Conservation (phyloP, 2,888 invertebrate species). For the Lumbricus terrestris region DNA sequence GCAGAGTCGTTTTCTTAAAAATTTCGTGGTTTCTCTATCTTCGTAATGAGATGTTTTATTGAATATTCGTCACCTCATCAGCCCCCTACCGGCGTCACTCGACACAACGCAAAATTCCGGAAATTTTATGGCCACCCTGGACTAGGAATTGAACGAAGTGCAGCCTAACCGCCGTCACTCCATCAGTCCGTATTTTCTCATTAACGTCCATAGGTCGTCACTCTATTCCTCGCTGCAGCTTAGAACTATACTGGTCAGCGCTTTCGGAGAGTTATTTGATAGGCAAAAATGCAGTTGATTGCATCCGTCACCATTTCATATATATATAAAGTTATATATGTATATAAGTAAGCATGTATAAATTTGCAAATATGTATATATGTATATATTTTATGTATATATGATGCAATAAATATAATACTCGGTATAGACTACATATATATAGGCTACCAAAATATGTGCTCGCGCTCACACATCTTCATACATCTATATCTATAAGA, state of each 20-base stretch:
- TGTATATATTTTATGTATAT: too few species aligned
- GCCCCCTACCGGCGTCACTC: neutral
- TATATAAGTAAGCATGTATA: too few species aligned
- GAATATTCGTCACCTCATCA: neutral
- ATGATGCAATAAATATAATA: too few species aligned
- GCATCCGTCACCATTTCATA: neutral
- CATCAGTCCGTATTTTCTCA: neutral
- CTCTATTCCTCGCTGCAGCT: too few species aligned
- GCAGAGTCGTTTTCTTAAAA: neutral
- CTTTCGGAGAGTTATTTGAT: neutral
- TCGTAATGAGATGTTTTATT: neutral
- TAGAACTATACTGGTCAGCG: neutral
- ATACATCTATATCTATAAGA: too few species aligned
- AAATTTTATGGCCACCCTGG: neutral
- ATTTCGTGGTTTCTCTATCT: neutral
- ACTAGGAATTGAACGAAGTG: neutral
- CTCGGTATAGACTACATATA: too few species aligned
- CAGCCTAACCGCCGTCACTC: neutral
- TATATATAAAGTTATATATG: neutral
- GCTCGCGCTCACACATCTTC: too few species aligned
- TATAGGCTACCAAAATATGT: too few species aligned
- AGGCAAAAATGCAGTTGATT: neutral
- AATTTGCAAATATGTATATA: too few species aligned
- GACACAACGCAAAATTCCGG: neutral
- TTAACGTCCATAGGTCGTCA: neutral